Base-by-base conservation (phyloP, 2,888 invertebrate species). In the Saturnia pavonia region DNA sequence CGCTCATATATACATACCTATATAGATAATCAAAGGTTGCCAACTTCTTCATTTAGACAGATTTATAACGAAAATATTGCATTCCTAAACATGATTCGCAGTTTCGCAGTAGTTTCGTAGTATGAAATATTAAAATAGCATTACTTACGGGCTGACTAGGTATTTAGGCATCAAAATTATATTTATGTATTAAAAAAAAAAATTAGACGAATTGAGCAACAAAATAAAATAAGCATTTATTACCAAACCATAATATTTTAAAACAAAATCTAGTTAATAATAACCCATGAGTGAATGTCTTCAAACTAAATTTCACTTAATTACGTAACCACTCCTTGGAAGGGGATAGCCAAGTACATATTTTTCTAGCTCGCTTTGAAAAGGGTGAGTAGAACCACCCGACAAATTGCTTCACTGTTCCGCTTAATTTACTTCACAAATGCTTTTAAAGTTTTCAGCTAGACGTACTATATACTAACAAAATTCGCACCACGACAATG, bases 401-500 rank as follows among this genome's bases (percentile, higher is more conserved):
- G 83, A 88, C 87, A 90, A 91, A 91, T 91, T 88, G 82, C 85
- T 85, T 79, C 78, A 78, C 82, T 83, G 85, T 80, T 81, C 86
- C 85, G 85, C 82, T 87, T 90, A 86, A 91, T 89, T 89, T 87
- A 87, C 84, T 88, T 90, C 84, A 89, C 86, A 88, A 89, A 88
- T 88, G 86, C 83, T 85, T 85, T 84, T 81, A 84, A 88, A 86
- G 85, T 85, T 88, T 85, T 81, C 77, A 78, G 76, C 76, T 80
- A 80, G 84, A 85, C 84, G 80, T 82, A 78, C 78, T 81, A 85
- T 83, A 40, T 1, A n/a, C 34, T 63, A 19, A 63, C 34, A 27
- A 63, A 63, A 63, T 63, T 63, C 63, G 19, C 63, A 63, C 63
- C 40, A 63, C 40, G 34, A 63, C 40, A 63, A 63, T 40, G 19